Evolutionary conservation across 2,113 vertebrate genomes (phyloP).

Genomic region (Girardinichthys multiradiatus): DNA sequence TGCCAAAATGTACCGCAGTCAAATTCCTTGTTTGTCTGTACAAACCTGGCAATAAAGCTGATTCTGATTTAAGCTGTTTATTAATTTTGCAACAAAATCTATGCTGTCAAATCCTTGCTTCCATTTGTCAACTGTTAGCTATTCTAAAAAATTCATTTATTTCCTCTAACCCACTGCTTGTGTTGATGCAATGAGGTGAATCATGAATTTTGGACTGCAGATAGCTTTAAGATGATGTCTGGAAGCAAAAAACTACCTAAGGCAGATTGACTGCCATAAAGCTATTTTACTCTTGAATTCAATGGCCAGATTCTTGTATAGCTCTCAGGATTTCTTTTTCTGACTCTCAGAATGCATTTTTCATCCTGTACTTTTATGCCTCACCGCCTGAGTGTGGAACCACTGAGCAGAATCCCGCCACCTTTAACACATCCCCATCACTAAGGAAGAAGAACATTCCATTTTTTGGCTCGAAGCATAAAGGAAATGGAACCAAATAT

Average conservation of each 20-base stretch:
- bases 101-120: background rate
- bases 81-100: background rate
- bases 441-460: conserved; percentile 61
- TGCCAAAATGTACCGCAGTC: no score
- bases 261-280: background rate
- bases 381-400: conserved; percentile 3
- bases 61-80: no score
- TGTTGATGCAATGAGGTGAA: no score
- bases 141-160: background rate
- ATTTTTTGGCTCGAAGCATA: conserved; percentile 24
- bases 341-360: background rate
- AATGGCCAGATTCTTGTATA: background rate
- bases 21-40: no score
- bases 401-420: background rate
- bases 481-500: conserved; percentile 66
- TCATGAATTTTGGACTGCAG: no score
- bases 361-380: background rate
- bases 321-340: background rate
- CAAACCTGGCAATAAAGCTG: no score
- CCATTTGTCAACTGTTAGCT: background rate
- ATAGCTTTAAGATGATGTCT: background rate
- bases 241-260: background rate
- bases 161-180: no score
- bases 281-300: background rate
- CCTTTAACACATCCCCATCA: background rate